phyloP scores from a whole-genome alignment of 2,888 invertebrate species.

The Drosophila pseudotalamancana region DNA sequence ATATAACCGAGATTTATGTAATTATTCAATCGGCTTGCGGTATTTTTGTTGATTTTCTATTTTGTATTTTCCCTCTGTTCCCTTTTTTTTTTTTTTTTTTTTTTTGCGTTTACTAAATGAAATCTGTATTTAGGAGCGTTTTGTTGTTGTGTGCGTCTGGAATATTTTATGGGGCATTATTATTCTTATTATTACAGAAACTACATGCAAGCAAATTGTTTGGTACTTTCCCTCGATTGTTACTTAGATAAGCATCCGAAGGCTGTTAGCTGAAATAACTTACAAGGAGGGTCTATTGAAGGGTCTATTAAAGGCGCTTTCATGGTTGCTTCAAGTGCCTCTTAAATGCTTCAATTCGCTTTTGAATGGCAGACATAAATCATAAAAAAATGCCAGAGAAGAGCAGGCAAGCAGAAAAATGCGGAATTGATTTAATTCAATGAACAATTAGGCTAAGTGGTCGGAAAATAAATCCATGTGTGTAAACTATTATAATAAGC shows the following conservation, averaged over 20 bases:
- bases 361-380: background rate
- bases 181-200: background rate
- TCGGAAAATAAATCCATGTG: too few species aligned
- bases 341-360: background rate
- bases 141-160: slow-evolving; percentile 24
- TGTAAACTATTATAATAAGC: too few species aligned
- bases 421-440: too few species aligned
- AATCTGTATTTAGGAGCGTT: slow-evolving; percentile 54
- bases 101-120: slow-evolving; percentile 48
- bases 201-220: slow-evolving; percentile 20
- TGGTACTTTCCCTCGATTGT: slow-evolving; percentile 9
- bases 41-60: slow-evolving; percentile 24
- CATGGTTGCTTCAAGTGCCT: background rate
- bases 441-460: too few species aligned
- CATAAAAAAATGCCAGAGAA: background rate
- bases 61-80: slow-evolving; percentile 9
- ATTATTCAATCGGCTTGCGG: slow-evolving; percentile 75
- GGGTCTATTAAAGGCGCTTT: background rate
- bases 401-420: too few species aligned
- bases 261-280: background rate
- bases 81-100: slow-evolving; percentile 21
- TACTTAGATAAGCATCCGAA: slow-evolving; percentile 19
- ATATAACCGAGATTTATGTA: slow-evolving; percentile 74
- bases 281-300: background rate
- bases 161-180: slow-evolving; percentile 42